Percentiles rank a stretch among this genome's conserved stretches.
These are phyloP conservation scores for Galeruca laticollis DNA, from an alignment of 2,888 invertebrate species.

Conservation along the genomic window DNA sequence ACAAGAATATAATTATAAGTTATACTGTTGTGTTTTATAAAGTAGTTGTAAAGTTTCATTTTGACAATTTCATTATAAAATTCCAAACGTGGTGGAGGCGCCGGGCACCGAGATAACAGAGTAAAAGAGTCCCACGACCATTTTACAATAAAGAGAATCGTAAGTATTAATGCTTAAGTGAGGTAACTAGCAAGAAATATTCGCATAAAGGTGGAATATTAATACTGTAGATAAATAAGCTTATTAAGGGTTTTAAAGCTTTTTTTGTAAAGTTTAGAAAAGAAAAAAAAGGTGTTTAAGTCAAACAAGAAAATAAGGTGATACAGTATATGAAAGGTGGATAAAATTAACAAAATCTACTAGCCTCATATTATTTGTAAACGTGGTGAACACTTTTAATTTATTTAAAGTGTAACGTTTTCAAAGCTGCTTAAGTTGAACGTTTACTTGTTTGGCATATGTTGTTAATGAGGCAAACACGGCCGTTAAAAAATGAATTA, in stretches of 20 bases:
- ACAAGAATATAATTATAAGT: no score
- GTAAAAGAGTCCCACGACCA: background rate
- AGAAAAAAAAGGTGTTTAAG: background rate
- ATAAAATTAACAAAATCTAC: background rate
- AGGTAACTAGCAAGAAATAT: background rate
- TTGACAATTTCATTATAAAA: no score
- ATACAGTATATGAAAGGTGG: slow-evolving; percentile 6
- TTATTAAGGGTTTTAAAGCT: background rate
- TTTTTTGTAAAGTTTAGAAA: background rate
- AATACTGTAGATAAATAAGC: background rate
- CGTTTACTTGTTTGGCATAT: background rate
- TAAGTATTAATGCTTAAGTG: background rate
- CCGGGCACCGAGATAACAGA: background rate
- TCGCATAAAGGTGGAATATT: background rate
- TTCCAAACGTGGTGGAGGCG: slow-evolving; percentile 3
- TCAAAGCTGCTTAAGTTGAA: background rate
- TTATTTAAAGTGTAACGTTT: background rate
- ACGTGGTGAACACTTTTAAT: background rate
- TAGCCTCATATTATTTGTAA: background rate
- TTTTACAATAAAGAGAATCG: background rate
- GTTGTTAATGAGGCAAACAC: background rate
- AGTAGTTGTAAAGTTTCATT: no score
- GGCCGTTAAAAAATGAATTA: background rate
- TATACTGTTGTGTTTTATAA: no score
- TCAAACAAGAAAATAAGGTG: slow-evolving; percentile 5